Evolutionary conservation across 2,113 vertebrate genomes (phyloP).

Genomic region (Dermatemys mawii): DNA sequence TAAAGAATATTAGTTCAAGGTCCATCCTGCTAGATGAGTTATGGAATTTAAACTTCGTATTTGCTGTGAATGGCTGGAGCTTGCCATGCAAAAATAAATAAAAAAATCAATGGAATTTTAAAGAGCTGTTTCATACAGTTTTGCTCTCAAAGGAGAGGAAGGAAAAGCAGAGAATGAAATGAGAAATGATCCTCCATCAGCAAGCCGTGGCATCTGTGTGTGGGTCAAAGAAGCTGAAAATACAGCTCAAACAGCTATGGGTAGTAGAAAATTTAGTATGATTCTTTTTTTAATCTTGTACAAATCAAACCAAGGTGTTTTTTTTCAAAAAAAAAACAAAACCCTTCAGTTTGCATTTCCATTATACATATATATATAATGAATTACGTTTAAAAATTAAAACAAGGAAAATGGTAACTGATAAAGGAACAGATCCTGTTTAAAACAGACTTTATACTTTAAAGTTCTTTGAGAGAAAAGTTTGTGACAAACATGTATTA

Average conservation of each 20-base stretch:
- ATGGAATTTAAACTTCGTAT: not conserved
- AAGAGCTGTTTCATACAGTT: not conserved
- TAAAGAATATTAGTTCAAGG: not conserved
- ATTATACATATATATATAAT: not conserved
- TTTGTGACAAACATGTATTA: constrained; percentile 63
- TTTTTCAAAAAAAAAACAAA: too few relatives aligned
- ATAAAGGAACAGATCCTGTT: constrained; percentile 25
- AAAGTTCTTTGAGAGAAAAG: constrained; percentile 53
- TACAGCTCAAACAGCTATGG: not conserved
- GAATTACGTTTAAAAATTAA: constrained; percentile 24
- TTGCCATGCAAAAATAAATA: constrained; percentile 1
- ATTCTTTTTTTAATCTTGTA: not conserved
- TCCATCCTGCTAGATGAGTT: not conserved
- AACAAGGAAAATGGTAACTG: constrained; percentile 17
- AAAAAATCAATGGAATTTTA: not conserved
- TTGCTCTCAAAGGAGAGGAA: constrained; percentile 1
- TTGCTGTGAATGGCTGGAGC: not conserved
- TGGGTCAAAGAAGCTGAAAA: not conserved
- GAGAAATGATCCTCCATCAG: not conserved
- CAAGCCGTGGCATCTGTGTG: not conserved
- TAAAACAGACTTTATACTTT: constrained; percentile 59
- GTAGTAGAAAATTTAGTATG: not conserved
- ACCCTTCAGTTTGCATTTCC: not conserved
- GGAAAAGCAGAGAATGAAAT: not conserved
- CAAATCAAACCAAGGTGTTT: not conserved